A percentile compares a stretch with the other conserved stretches of the same genome.
Evolutionary conservation across 1,140 invertebrate species (phyloP).

Genomic region (Drosophila yakuba): DNA sequence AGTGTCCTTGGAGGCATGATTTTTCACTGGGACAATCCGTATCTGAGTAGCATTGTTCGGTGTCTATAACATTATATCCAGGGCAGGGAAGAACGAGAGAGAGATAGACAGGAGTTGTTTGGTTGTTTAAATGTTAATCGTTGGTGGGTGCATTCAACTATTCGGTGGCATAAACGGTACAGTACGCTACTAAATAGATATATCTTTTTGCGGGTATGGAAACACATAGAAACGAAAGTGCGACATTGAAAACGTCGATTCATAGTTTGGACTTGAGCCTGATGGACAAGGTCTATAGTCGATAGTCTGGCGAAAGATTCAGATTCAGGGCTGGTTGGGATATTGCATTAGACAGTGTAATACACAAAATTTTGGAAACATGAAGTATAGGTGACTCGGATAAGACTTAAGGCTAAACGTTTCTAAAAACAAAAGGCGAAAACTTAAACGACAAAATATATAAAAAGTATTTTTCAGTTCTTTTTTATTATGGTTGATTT

Average conservation of each 20-base stretch:
- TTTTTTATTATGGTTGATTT: conserved; percentile 54
- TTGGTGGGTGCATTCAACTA: conserved; percentile 77
- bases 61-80: conserved; percentile 87
- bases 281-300: conserved; percentile 3
- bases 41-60: conserved; percentile 94
- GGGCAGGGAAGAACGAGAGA: conserved; percentile 78
- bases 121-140: conserved; percentile 76
- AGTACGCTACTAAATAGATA: conserved; percentile 49
- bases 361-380: conserved; percentile 31
- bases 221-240: conserved; percentile 41
- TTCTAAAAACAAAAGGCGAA: conserved; percentile 67
- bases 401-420: conserved; percentile 66
- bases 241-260: conserved; percentile 50
- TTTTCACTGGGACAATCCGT: conserved; percentile 95
- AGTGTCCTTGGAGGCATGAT: conserved; percentile 94
- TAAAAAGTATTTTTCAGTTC: conserved; percentile 61
- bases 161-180: conserved; percentile 59
- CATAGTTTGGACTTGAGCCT: conserved; percentile 25
- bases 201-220: conserved; percentile 27
- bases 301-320: conserved; percentile 42
- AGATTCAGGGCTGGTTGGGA: conserved; percentile 11
- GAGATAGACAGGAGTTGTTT: conserved; percentile 82
- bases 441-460: conserved; percentile 73
- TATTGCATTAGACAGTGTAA: conserved; percentile 26
- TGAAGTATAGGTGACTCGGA: conserved; percentile 31